A percentile compares a stretch with the other conserved stretches of the same genome.
phyloP scores from a whole-genome alignment of 2,113 vertebrate genomes.

The Rissa tridactyla region DNA sequence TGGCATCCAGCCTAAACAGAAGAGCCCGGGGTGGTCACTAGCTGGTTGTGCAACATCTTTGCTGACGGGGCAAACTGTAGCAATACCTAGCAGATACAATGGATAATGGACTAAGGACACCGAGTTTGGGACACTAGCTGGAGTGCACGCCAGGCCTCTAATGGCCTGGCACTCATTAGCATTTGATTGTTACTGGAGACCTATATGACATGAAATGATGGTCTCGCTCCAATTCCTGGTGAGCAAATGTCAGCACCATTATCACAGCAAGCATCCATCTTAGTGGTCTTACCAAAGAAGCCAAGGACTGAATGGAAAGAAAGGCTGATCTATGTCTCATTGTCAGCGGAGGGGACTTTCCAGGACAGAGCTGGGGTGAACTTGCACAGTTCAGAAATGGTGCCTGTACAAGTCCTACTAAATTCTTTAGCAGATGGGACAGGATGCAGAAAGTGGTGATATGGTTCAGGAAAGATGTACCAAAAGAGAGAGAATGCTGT shows the following conservation, averaged over 20 bases:
- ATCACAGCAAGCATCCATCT: not conserved
- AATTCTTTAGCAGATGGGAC: not conserved
- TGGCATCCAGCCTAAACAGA: constrained; percentile 25
- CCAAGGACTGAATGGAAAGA: not conserved
- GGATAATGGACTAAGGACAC: not conserved
- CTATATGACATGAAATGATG: not conserved
- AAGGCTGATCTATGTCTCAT: not conserved
- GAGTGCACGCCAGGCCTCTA: not conserved
- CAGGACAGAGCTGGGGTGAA: not conserved
- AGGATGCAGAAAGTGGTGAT: not conserved
- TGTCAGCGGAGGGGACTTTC: not conserved
- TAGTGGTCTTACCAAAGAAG: not conserved
- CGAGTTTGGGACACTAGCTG: not conserved
- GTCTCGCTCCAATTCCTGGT: not conserved
- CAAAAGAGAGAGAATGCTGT: not conserved
- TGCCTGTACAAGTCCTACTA: not conserved
- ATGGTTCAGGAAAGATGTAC: rapidly evolving
- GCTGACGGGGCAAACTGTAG: not conserved
- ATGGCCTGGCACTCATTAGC: not conserved
- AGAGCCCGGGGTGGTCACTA: constrained; percentile 22
- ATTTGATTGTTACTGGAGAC: not conserved
- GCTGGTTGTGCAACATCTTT: not conserved
- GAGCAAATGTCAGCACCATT: not conserved
- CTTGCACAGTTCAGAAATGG: not conserved
- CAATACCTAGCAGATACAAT: not conserved